A percentile compares a stretch with the other conserved stretches of the same genome.
Conservation (phyloP, 2,888 invertebrate genomes). For the Mellilla xanthometata region DNA sequence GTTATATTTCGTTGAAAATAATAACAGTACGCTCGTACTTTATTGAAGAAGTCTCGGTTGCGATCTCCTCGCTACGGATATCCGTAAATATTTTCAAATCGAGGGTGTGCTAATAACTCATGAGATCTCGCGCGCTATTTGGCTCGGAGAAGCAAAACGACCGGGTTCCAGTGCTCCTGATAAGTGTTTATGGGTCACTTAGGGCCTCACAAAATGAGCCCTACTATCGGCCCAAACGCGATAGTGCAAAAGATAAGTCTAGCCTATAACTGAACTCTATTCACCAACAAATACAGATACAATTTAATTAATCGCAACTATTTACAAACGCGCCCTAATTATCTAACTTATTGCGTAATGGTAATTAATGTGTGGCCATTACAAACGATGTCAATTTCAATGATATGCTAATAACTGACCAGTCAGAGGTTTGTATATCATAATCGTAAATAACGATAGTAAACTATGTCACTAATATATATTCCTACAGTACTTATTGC, state of each 20-base stretch:
- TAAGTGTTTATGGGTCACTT: conserved; percentile 72
- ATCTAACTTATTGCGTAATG: conserved; percentile 16
- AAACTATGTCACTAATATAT: not conserved
- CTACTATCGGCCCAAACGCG: conserved; percentile 53
- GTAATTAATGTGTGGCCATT: conserved; percentile 31
- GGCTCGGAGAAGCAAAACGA: conserved; percentile 51
- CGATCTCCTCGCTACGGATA: conserved; percentile 11
- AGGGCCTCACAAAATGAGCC: conserved; percentile 62
- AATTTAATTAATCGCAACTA: conserved; percentile 25
- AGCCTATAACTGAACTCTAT: conserved; percentile 34
- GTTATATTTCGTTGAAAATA: conserved; percentile 63
- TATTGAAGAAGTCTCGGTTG: conserved; percentile 2
- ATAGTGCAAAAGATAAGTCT: conserved; percentile 56
- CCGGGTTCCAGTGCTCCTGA: conserved; percentile 58
- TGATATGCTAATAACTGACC: conserved; percentile 22
- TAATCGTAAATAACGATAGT: conserved; percentile 2
- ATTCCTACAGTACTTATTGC: too few species aligned
- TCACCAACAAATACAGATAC: conserved; percentile 15
- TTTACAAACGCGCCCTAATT: conserved; percentile 35
- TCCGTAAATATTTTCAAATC: conserved; percentile 9
- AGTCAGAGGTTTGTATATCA: conserved; percentile 17
- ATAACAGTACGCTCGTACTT: conserved; percentile 47
- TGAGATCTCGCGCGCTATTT: conserved; percentile 54
- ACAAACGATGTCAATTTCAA: conserved; percentile 15
- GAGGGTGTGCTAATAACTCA: conserved; percentile 12